A percentile compares a stretch with the other conserved stretches of the same genome.
Conservation (phyloP, 2,113 vertebrate genomes). For the Bufo bufo region DNA sequence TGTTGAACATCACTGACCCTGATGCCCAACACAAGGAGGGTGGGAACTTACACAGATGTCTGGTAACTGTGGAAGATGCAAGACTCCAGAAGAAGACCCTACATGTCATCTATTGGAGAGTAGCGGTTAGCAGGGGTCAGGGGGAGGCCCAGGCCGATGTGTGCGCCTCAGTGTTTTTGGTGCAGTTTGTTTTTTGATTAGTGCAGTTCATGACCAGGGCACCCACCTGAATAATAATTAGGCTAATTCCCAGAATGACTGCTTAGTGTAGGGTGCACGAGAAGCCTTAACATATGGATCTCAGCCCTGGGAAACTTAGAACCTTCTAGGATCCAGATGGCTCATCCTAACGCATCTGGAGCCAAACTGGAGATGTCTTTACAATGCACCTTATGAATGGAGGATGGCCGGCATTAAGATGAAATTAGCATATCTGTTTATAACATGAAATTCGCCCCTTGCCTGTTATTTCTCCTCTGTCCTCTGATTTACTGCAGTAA, state of each 20-base stretch:
- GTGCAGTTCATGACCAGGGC: conserved; percentile 72
- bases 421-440: not conserved
- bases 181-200: conserved; percentile 72
- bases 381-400: conserved; percentile 3
- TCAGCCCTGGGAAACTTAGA: conserved; percentile 60
- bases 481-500: not conserved
- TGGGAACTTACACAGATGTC: conserved; percentile 70
- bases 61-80: conserved; percentile 71
- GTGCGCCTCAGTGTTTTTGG: conserved; percentile 66
- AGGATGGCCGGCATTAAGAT: not conserved
- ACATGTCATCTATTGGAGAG: conserved; percentile 68
- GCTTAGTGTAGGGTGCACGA: conserved; percentile 62
- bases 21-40: conserved; percentile 70
- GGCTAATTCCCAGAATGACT: conserved; percentile 68
- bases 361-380: conserved; percentile 62
- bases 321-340: conserved; percentile 66
- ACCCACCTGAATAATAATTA: conserved; percentile 71
- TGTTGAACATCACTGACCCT: conserved; percentile 76
- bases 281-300: conserved; percentile 62
- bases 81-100: conserved; percentile 70
- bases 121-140: conserved; percentile 66
- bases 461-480: not conserved
- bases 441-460: not conserved
- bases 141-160: conserved; percentile 68
- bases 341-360: conserved; percentile 64